These are phyloP conservation scores for Proisotoma minuta DNA, from an alignment of 2,888 invertebrate genomes.

Conservation along the genomic window DNA sequence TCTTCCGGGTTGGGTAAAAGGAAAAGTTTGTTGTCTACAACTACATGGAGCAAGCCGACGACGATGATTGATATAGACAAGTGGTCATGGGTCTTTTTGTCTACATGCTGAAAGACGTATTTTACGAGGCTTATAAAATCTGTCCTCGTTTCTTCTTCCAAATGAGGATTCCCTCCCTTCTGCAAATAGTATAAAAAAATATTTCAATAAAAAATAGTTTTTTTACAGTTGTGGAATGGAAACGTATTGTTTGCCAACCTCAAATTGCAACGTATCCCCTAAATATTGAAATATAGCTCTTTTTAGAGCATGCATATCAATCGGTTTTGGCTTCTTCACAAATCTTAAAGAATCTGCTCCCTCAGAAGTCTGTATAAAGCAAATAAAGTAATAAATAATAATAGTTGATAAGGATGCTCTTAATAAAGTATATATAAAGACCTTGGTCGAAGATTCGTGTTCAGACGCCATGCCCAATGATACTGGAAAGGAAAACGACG, in stretches of 20 bases:
- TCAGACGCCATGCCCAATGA: conserved; percentile 9
- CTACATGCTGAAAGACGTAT: conserved; percentile 22
- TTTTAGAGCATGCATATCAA: conserved; percentile 41
- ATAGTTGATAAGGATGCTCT: too few relatives aligned
- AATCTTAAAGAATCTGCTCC: conserved; percentile 38
- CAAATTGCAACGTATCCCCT: conserved; percentile 21
- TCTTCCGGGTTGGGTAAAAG: conserved; percentile 21
- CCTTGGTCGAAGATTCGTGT: conserved; percentile 29
- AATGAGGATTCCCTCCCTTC: conserved; percentile 26
- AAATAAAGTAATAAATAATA: too few relatives aligned
- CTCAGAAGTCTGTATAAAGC: too few relatives aligned
- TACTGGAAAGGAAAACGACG: background rate
- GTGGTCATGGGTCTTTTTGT: conserved; percentile 24
- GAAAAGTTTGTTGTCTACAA: conserved; percentile 41
- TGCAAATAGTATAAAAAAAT: background rate
- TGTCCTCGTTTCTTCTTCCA: conserved; percentile 24
- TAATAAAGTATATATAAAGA: too few relatives aligned
- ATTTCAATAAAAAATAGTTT: background rate
- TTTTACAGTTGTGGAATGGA: too few relatives aligned
- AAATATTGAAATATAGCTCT: conserved; percentile 26
- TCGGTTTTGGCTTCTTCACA: conserved; percentile 40
- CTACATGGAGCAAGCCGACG: conserved; percentile 44
- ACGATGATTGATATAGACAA: conserved; percentile 37
- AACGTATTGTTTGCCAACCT: conserved; percentile 25
- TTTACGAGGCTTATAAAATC: conserved; percentile 24